Percentiles rank a stretch among this genome's conserved stretches.
phyloP scores from a whole-genome alignment of 2,888 invertebrate species.

The Phyllotreta striolata region DNA sequence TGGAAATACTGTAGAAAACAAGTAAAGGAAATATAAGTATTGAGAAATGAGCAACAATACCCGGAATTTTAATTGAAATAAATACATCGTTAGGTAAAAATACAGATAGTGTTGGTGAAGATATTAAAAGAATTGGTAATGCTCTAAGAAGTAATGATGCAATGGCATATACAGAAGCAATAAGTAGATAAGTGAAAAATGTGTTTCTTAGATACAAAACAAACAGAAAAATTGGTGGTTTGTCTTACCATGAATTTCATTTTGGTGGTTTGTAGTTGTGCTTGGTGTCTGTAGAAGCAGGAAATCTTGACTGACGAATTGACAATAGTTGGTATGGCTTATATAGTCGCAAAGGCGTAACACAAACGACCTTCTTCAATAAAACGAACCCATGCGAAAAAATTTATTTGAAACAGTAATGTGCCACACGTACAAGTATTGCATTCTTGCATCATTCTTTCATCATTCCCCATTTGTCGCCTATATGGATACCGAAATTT shows the following conservation, averaged over 20 bases:
- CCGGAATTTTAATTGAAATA: too few relatives aligned
- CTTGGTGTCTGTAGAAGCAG: conserved; percentile 11
- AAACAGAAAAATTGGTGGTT: too few relatives aligned
- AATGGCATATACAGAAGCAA: too few relatives aligned
- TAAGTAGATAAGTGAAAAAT: too few relatives aligned
- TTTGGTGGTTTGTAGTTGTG: conserved; percentile 3
- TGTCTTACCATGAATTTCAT: conserved; percentile 30
- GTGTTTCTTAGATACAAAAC: not conserved
- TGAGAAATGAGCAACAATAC: not conserved
- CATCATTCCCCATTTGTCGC: too few relatives aligned
- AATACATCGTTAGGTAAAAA: too few relatives aligned
- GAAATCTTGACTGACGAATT: conserved; percentile 6
- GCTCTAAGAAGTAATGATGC: too few relatives aligned
- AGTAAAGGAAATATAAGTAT: not conserved
- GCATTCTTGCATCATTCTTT: conserved; percentile 10
- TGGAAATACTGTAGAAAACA: conserved; percentile 1
- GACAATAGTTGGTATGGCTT: not conserved
- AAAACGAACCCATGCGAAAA: not conserved
- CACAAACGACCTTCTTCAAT: conserved; percentile 9
- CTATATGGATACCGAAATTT: too few relatives aligned
- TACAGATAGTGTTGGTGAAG: too few relatives aligned
- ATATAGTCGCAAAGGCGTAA: conserved; percentile 26
- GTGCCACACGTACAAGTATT: conserved; percentile 6
- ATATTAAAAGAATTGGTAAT: too few relatives aligned
- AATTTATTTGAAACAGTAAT: conserved; percentile 1